Conservation (phyloP, 1,140 invertebrate species). For the Nomia melanderi region DNA sequence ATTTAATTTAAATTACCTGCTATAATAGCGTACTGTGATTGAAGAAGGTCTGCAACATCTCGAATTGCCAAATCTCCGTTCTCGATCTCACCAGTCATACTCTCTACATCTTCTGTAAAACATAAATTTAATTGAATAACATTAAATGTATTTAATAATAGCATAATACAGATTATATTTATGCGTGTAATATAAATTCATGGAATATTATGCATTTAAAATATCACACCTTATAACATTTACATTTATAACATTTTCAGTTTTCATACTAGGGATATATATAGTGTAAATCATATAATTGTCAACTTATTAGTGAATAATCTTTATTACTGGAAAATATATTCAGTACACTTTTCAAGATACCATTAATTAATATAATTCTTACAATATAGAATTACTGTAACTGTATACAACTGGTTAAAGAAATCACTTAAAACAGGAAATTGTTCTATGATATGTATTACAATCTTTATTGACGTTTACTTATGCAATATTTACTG, state of each 20-base stretch:
- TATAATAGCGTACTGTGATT: conserved; percentile 93
- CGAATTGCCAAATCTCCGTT: conserved; percentile 84
- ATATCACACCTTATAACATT: neutral
- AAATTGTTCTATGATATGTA: neutral
- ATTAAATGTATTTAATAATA: neutral
- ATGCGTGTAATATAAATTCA: neutral
- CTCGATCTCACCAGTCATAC: conserved; percentile 80
- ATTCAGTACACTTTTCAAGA: neutral
- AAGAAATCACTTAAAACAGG: neutral
- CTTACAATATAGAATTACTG: neutral
- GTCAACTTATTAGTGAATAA: neutral
- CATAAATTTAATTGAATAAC: neutral
- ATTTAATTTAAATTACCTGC: conserved; percentile 83
- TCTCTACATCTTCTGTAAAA: conserved; percentile 79
- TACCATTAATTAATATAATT: neutral
- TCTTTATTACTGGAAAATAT: neutral
- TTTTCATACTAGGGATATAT: neutral
- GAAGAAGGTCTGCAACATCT: conserved; percentile 92
- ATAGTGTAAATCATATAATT: neutral
- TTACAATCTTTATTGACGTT: conserved; percentile 20
- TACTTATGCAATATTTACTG: conserved; percentile 59
- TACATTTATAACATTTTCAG: neutral
- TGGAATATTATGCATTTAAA: conserved; percentile 8
- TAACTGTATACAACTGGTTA: neutral
- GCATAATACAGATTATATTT: neutral